Percentiles rank a stretch among this genome's conserved stretches.
These are phyloP conservation scores for Ophion slaviceki DNA, from an alignment of 2,888 invertebrate genomes.

Conservation along the genomic window DNA sequence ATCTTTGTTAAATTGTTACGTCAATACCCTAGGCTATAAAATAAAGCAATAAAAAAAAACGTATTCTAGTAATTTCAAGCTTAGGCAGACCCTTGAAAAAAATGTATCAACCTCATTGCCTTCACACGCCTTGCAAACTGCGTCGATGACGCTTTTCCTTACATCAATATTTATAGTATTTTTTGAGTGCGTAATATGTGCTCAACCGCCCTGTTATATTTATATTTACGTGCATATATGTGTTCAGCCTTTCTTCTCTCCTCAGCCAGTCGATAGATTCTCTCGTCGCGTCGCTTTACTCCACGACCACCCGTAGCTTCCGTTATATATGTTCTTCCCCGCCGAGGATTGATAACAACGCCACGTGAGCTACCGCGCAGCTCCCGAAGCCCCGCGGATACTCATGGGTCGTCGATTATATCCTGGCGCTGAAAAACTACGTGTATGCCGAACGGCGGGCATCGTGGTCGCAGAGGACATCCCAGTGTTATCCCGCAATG, in stretches of 20 bases:
- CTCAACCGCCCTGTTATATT: neutral
- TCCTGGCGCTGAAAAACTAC: constrained; percentile 20
- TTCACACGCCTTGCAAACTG: no score
- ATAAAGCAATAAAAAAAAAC: no score
- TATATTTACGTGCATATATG: neutral
- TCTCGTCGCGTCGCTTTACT: constrained; percentile 47
- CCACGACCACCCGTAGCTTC: constrained; percentile 60
- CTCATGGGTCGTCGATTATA: constrained; percentile 61
- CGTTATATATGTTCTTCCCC: constrained; percentile 45
- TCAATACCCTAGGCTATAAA: no score
- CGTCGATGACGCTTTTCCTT: no score
- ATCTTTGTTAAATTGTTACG: no score
- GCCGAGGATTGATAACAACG: constrained; percentile 59
- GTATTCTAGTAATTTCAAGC: no score
- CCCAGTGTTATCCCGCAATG: constrained; percentile 19
- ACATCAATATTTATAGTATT: no score
- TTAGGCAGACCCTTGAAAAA: no score
- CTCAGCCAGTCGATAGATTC: constrained; percentile 36
- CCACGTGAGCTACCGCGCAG: constrained; percentile 50
- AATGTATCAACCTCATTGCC: no score
- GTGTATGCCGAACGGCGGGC: constrained; percentile 1
- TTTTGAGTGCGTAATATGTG: neutral
- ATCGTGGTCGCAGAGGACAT: constrained; percentile 15
- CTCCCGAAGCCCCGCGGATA: constrained; percentile 29
- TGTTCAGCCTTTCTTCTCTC: constrained; percentile 45